These are phyloP conservation scores for Nothobranchius kuhntae DNA, from an alignment of 2,113 vertebrate species.

Conservation along the genomic window DNA sequence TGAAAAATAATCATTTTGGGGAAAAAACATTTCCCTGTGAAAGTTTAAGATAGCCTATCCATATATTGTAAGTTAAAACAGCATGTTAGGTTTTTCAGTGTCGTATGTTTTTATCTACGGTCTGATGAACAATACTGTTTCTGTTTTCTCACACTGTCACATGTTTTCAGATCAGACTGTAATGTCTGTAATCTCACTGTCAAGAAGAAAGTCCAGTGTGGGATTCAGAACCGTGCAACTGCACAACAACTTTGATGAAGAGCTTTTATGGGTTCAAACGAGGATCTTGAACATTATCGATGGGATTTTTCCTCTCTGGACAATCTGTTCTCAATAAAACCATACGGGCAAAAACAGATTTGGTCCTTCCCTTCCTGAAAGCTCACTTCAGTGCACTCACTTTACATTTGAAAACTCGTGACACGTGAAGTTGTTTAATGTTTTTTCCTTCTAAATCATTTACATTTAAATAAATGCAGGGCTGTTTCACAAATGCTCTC, in stretches of 20 bases:
- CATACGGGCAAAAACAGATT: constrained; percentile 13
- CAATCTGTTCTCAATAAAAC: constrained; percentile 34
- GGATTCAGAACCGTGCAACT: constrained; percentile 6
- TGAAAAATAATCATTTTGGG: too few species aligned
- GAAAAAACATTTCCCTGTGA: too few species aligned
- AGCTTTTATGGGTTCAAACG: constrained; percentile 11
- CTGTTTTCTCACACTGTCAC: background rate
- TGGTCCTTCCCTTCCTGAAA: constrained; percentile 1
- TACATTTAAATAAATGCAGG: background rate
- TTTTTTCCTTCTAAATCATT: constrained; percentile 8
- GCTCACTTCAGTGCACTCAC: background rate
- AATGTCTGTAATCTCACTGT: constrained; percentile 4
- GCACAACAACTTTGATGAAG: constrained; percentile 1
- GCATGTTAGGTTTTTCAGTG: too few species aligned
- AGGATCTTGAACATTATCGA: constrained; percentile 12
- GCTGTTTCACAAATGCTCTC: constrained; percentile 3
- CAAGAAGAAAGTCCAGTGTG: background rate
- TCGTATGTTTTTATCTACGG: background rate
- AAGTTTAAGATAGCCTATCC: too few species aligned
- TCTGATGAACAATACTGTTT: too few species aligned
- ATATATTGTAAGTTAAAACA: too few species aligned
- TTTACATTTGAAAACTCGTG: constrained; percentile 7
- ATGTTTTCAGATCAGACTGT: constrained; percentile 8
- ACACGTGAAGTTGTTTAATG: constrained; percentile 1
- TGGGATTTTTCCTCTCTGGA: constrained; percentile 19